Evolutionary conservation across 2,888 invertebrate genomes (phyloP).

Genomic region (Ormyrus labotus): DNA sequence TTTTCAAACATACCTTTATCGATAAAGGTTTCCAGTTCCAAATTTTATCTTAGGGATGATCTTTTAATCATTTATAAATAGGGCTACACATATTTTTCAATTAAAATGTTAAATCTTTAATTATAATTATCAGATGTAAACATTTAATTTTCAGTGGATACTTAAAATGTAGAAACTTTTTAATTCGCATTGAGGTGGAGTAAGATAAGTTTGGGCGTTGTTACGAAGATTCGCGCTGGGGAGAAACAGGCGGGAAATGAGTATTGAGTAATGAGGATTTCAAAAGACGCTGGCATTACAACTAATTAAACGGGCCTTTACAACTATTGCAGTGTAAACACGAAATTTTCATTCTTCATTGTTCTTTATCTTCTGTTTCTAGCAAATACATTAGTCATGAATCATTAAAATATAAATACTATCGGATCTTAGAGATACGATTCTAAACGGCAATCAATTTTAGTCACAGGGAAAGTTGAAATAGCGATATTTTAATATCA

Average conservation of each 20-base stretch:
- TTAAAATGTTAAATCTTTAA: not conserved
- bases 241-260: conserved; percentile 27
- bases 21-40: too few species aligned
- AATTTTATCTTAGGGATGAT: too few species aligned
- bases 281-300: conserved; percentile 25
- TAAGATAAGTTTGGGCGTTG: too few species aligned
- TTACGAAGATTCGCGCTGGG: conserved; percentile 9
- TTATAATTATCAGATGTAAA: not conserved
- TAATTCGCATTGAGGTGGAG: not conserved
- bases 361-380: too few species aligned
- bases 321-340: not conserved
- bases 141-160: too few species aligned
- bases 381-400: too few species aligned
- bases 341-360: not conserved
- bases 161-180: not conserved
- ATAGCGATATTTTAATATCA: conserved; percentile 32
- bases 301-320: conserved; percentile 30
- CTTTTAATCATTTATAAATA: too few species aligned
- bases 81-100: too few species aligned
- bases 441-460: conserved; percentile 17
- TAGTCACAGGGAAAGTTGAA: conserved; percentile 43
- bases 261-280: conserved; percentile 38
- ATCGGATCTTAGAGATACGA: not conserved
- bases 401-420: too few species aligned
- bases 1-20: too few species aligned